Evolutionary conservation across 2,888 invertebrate species (phyloP).

Genomic region (Bombylius major): DNA sequence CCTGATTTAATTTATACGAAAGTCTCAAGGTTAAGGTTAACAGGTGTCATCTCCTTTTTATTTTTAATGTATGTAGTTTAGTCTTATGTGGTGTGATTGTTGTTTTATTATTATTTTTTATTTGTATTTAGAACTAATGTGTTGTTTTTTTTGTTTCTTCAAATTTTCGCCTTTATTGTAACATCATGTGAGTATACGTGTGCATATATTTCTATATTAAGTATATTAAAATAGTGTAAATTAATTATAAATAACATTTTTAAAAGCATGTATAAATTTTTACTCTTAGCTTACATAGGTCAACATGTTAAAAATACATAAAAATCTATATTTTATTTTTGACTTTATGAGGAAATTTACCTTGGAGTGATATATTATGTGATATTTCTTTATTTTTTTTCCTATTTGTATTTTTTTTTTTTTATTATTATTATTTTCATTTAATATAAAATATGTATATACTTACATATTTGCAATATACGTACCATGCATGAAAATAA

Average conservation of each 20-base stretch:
- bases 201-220: too few species aligned
- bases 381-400: neutral
- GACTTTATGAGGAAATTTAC: conserved; percentile 3
- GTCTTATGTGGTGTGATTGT: too few species aligned
- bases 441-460: too few species aligned
- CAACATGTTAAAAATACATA: neutral
- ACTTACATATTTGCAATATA: too few species aligned
- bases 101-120: too few species aligned
- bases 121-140: neutral
- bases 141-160: neutral
- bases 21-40: neutral
- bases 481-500: too few species aligned
- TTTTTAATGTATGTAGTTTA: too few species aligned
- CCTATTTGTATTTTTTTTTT: neutral
- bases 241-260: neutral
- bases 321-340: neutral
- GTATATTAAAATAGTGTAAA: neutral
- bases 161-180: neutral
- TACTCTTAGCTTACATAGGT: neutral
- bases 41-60: neutral
- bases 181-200: neutral
- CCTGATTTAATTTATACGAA: neutral
- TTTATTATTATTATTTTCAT: neutral
- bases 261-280: neutral
- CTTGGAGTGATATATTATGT: neutral